Conservation (phyloP, 1,140 invertebrate genomes). For the Drosophila santomea region DNA sequence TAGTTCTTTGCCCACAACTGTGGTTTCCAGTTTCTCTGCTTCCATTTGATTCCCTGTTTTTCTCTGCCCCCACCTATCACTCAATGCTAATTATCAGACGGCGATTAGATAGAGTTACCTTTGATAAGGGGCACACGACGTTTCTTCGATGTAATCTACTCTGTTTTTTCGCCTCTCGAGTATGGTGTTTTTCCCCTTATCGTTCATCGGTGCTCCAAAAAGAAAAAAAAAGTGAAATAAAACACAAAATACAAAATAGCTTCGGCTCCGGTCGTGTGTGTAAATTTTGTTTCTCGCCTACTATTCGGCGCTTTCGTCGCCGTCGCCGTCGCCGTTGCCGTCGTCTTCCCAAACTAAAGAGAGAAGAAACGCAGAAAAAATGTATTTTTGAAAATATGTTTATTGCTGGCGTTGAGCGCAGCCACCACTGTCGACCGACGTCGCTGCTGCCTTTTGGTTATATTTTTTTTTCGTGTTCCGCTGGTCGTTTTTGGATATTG, state of each 20-base stretch:
- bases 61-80: conserved; percentile 25
- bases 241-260: conserved; percentile 28
- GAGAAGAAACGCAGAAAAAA: conserved; percentile 40
- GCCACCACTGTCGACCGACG: conserved; percentile 32
- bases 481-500: conserved; percentile 68
- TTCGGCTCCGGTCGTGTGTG: conserved; percentile 37
- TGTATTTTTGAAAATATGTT: conserved; percentile 78
- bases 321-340: conserved; percentile 29
- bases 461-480: background rate
- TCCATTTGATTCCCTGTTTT: background rate
- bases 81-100: conserved; percentile 67
- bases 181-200: conserved; percentile 38
- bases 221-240: conserved; percentile 20
- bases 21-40: background rate
- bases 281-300: conserved; percentile 38
- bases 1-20: conserved; percentile 9
- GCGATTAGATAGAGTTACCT: conserved; percentile 55
- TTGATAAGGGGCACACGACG: conserved; percentile 47
- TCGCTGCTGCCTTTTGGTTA: conserved; percentile 15
- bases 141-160: conserved; percentile 37
- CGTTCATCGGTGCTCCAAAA: conserved; percentile 56
- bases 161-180: conserved; percentile 18
- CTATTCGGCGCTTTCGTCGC: conserved; percentile 33
- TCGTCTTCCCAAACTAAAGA: conserved; percentile 36
- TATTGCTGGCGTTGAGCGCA: conserved; percentile 55